A percentile compares a stretch with the other conserved stretches of the same genome.
phyloP scores from a whole-genome alignment of 2,113 vertebrate genomes.

The Amazona guildingii region DNA sequence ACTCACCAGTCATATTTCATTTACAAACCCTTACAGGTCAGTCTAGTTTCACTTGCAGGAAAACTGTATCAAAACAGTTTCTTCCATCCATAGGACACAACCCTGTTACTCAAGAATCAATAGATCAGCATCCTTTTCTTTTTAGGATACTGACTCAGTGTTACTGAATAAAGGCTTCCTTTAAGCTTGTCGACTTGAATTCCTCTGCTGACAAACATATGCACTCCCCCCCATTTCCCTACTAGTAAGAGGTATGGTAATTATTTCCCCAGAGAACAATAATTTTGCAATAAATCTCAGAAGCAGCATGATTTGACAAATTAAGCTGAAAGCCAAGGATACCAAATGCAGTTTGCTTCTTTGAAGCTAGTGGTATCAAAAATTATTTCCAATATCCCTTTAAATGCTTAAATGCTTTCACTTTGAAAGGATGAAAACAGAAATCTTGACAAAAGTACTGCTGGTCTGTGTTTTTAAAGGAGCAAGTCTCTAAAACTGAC shows the following conservation, averaged over 20 bases:
- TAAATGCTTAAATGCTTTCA: slow-evolving; percentile 24
- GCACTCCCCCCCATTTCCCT: neutral
- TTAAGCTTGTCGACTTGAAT: neutral
- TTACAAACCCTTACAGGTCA: neutral
- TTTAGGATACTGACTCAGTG: neutral
- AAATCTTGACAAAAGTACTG: neutral
- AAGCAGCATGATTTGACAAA: slow-evolving; percentile 69
- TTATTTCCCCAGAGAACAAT: slow-evolving; percentile 71
- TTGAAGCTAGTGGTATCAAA: slow-evolving; percentile 31
- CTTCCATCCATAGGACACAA: neutral
- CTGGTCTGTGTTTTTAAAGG: neutral
- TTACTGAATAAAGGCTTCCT: neutral
- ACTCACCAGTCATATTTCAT: neutral
- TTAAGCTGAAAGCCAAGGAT: slow-evolving; percentile 54
- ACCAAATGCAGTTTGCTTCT: slow-evolving; percentile 51
- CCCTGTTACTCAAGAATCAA: neutral
- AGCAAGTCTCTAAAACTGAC: neutral
- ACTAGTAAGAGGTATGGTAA: slow-evolving; percentile 60
- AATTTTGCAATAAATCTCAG: slow-evolving; percentile 69
- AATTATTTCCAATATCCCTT: slow-evolving; percentile 50
- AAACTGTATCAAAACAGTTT: neutral
- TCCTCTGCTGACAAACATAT: slow-evolving; percentile 56
- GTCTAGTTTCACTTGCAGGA: neutral
- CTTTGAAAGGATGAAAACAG: neutral
- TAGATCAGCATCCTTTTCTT: neutral